phyloP scores from a whole-genome alignment of 2,888 invertebrate genomes.

The Hofmannophila pseudospretella region DNA sequence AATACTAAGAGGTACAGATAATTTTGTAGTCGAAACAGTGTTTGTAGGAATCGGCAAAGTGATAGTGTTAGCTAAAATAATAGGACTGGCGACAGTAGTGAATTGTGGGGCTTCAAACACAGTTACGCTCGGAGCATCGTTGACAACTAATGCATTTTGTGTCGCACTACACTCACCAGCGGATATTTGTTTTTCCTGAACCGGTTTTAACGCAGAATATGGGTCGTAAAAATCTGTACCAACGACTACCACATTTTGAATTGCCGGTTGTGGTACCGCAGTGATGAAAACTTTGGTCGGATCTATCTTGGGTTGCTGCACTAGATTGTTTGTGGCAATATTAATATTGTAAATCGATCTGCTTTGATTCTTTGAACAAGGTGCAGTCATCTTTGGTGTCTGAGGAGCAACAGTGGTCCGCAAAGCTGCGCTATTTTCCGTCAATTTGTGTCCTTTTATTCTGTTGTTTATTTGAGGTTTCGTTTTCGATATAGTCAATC shows the following conservation, averaged over 20 bases:
- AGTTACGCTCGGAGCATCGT: constrained; percentile 32
- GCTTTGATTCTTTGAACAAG: not conserved
- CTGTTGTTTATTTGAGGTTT: constrained; percentile 6
- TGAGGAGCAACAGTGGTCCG: not conserved
- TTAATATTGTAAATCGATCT: constrained; percentile 8
- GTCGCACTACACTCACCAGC: constrained; percentile 17
- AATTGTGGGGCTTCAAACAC: constrained; percentile 41
- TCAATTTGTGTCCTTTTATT: constrained; percentile 2
- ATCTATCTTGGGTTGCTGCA: constrained; percentile 8
- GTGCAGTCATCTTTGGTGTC: constrained; percentile 1
- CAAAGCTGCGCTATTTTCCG: not conserved
- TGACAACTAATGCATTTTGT: constrained; percentile 31
- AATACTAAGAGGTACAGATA: constrained; percentile 9
- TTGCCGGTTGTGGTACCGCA: constrained; percentile 25
- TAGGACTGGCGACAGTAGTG: constrained; percentile 23
- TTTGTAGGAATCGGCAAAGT: constrained; percentile 23
- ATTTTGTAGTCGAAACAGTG: constrained; percentile 12
- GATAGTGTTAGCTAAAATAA: constrained; percentile 36
- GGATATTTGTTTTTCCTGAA: constrained; percentile 21
- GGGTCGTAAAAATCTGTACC: constrained; percentile 43
- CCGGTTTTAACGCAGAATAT: constrained; percentile 25
- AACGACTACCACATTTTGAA: constrained; percentile 45
- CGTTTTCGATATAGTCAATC: not conserved
- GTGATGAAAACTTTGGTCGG: constrained; percentile 28
- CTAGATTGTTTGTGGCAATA: constrained; percentile 10